Base-by-base conservation (phyloP, 2,888 invertebrate species). In the Tanytarsus gracilentus region DNA sequence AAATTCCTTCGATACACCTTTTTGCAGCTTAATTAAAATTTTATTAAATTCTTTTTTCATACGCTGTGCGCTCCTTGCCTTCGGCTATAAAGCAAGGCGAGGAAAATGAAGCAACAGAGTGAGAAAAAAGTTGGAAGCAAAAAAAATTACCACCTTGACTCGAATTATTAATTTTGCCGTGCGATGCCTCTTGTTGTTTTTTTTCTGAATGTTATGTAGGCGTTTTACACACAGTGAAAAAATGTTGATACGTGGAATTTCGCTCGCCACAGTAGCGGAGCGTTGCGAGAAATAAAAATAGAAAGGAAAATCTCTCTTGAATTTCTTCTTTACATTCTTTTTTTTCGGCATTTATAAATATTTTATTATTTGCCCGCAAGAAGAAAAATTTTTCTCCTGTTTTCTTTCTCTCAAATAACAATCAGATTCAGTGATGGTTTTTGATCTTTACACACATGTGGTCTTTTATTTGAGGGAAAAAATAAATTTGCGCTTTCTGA, bases 181-280 rank as follows among this genome's bases (percentile, higher is more conserved):
- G 33, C 33, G n/a, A 33, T 33, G 33, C n/a, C 3, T 33, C 9
- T 4, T 2, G 9, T 33, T 33, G 9, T 33, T 2, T 33, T 5
- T 33, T 2, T 4, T 3, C 11, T 5, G 6, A 33, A 11, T 5
- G 3, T 44, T 44, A 11, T 9, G 44, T 44, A 18, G 44, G 44
- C 11, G 44, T 44, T 44, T 18, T 44, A 44, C 36, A 36, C 8
- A 4, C 1, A 23, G 23, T 7, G 23, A 44, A 40, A 44, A 44
- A 44, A 23, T 44, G 18, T 44, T 44, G 44, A 44, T 44, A 44
- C 44, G 44, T 44, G 44, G 44, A 44, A 44, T 44, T 44, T 23
- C 18, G 16, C 11, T 23, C 11, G 11, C 16, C 8, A 23, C 21
- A 44, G 23, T 44, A 16, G 9, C 44, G 9, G 44, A 44, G 6